A percentile compares a stretch with the other conserved stretches of the same genome.
Conservation (phyloP, 2,888 invertebrate species). For the Drosophila antonietae region DNA sequence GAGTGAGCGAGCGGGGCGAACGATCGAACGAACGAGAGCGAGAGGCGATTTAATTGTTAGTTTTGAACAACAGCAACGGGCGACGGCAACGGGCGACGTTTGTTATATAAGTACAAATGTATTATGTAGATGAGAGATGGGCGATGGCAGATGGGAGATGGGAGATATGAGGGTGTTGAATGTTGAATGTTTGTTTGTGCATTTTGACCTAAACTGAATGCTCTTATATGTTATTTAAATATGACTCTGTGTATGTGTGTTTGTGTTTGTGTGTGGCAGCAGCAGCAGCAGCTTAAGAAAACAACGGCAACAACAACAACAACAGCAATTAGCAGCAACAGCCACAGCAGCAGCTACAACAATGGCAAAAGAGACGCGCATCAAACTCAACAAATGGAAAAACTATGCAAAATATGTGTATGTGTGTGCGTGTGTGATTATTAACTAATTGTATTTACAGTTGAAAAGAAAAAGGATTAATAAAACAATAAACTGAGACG, state of each 20-base stretch:
- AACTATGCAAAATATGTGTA: constrained; percentile 18
- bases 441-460: neutral
- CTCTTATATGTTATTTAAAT: neutral
- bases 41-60: constrained; percentile 39
- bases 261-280: constrained; percentile 14
- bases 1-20: constrained; percentile 44
- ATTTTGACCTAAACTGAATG: neutral
- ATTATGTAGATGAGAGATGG: neutral
- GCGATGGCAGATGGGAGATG: neutral
- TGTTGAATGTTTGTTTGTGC: constrained; percentile 1
- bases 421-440: neutral
- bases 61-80: constrained; percentile 45
- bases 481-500: neutral
- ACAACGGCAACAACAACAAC: constrained; percentile 35
- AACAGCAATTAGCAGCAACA: constrained; percentile 21
- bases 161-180: neutral
- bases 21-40: constrained; percentile 30
- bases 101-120: constrained; percentile 42
- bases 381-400: constrained; percentile 19
- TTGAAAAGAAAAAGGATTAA: neutral
- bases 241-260: neutral
- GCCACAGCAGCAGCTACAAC: constrained; percentile 20
- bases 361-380: constrained; percentile 26
- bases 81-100: constrained; percentile 57
- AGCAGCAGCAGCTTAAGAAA: constrained; percentile 31